Percentiles rank a stretch among this genome's conserved stretches.
These are phyloP conservation scores for Hemithea aestivaria DNA, from an alignment of 2,888 invertebrate species.

Conservation along the genomic window DNA sequence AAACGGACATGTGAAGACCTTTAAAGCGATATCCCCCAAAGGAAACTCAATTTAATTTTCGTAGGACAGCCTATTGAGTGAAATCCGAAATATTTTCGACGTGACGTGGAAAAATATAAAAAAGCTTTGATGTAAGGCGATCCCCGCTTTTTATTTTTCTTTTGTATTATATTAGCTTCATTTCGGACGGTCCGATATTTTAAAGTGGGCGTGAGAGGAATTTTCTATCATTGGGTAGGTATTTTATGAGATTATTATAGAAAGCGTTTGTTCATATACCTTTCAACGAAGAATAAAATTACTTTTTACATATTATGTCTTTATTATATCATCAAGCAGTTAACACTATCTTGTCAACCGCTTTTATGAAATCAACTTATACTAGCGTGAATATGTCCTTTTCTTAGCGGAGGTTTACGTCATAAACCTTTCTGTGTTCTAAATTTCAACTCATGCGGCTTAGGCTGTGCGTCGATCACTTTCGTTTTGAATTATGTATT, in stretches of 20 bases:
- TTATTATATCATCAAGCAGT: no score
- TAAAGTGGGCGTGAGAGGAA: constrained; percentile 27
- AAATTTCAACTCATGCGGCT: no score
- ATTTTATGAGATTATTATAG: constrained; percentile 17
- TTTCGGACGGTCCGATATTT: constrained; percentile 34
- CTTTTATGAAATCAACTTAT: no score
- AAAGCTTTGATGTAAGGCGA: constrained; percentile 69
- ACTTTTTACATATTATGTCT: no score
- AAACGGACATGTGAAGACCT: constrained; percentile 65
- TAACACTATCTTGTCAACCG: no score
- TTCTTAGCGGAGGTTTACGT: no score
- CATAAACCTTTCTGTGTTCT: no score
- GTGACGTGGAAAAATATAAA: constrained; percentile 46
- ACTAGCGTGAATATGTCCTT: no score
- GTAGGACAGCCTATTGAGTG: constrained; percentile 63
- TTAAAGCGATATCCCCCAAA: constrained; percentile 54
- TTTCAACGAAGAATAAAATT: no score
- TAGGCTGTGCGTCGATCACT: no score
- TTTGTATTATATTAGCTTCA: constrained; percentile 55
- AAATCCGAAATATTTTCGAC: constrained; percentile 74
- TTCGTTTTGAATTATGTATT: no score
- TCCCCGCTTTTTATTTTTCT: constrained; percentile 40
- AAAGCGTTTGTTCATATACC: neutral
- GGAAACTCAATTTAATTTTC: constrained; percentile 71
- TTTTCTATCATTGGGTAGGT: constrained; percentile 2